Evolutionary conservation across 2,797 vertebrate species (phyloP).

Genomic region (Tapera naevia): DNA sequence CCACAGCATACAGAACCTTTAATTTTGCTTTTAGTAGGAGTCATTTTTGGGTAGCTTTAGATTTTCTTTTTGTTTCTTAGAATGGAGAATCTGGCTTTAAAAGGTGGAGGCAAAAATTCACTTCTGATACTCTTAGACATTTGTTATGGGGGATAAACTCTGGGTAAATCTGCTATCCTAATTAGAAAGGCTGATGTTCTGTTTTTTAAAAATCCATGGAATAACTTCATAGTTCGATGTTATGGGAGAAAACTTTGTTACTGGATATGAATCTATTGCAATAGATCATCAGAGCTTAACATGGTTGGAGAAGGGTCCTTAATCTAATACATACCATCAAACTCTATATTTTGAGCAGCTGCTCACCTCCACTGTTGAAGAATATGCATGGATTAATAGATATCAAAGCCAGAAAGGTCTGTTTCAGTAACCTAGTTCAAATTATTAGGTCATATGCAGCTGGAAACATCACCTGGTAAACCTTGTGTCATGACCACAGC

Average conservation of each 20-base stretch:
- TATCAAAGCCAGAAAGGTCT: background rate
- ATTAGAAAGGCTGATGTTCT: background rate
- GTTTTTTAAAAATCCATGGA: background rate
- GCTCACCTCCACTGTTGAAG: background rate
- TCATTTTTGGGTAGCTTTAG: background rate
- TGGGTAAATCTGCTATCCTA: background rate
- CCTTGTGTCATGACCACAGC: background rate
- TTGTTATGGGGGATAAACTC: background rate
- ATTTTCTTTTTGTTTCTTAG: background rate
- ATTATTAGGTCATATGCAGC: background rate
- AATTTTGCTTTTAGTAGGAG: background rate
- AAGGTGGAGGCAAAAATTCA: background rate
- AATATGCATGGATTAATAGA: background rate
- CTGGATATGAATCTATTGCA: background rate
- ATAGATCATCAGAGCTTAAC: background rate
- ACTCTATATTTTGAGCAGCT: background rate
- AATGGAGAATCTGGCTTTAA: background rate
- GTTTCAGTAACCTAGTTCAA: background rate
- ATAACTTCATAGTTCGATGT: background rate
- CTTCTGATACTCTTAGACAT: background rate
- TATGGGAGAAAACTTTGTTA: background rate
- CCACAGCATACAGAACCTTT: fast-evolving
- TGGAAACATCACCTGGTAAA: background rate
- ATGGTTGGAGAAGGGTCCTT: background rate
- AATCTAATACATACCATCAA: background rate